Evolutionary conservation across 92 coral and sea anemone genomes (phyloP).

Genomic region (Heliopora coerulea): DNA sequence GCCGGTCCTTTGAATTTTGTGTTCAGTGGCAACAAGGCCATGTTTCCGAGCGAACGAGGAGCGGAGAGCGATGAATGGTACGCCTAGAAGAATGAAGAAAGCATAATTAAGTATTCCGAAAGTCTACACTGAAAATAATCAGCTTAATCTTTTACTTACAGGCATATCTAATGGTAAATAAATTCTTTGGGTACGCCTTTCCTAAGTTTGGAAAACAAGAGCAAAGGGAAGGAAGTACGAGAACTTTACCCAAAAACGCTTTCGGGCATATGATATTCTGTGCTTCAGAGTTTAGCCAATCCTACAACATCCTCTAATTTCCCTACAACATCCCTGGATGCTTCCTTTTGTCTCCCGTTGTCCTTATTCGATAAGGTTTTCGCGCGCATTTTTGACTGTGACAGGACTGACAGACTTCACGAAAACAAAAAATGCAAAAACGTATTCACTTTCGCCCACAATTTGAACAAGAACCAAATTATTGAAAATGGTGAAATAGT

Average conservation of each 20-base stretch:
- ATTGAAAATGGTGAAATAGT: too few species aligned
- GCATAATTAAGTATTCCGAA: background rate
- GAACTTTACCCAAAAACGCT: slow-evolving; percentile 18
- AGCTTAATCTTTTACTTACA: slow-evolving; percentile 40
- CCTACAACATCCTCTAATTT: too few species aligned
- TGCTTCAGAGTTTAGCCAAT: too few species aligned
- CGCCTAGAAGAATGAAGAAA: slow-evolving; percentile 59
- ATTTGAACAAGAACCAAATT: too few species aligned
- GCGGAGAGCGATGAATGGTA: slow-evolving; percentile 89
- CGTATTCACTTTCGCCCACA: too few species aligned
- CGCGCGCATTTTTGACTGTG: background rate
- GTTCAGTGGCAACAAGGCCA: slow-evolving; percentile 97
- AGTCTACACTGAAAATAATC: background rate
- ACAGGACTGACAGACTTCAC: too few species aligned
- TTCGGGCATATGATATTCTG: slow-evolving; percentile 6
- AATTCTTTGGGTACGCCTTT: slow-evolving; percentile 52
- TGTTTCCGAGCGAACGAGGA: slow-evolving; percentile 80
- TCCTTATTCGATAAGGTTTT: background rate
- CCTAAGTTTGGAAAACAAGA: background rate
- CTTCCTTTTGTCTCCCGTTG: background rate
- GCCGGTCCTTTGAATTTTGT: slow-evolving; percentile 95
- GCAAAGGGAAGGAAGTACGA: slow-evolving; percentile 15
- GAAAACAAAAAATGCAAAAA: too few species aligned
- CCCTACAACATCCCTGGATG: too few species aligned
- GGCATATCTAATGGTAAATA: slow-evolving; percentile 58